Evolutionary conservation across 2,888 invertebrate genomes (phyloP).

Genomic region (Clistopyga incitator): DNA sequence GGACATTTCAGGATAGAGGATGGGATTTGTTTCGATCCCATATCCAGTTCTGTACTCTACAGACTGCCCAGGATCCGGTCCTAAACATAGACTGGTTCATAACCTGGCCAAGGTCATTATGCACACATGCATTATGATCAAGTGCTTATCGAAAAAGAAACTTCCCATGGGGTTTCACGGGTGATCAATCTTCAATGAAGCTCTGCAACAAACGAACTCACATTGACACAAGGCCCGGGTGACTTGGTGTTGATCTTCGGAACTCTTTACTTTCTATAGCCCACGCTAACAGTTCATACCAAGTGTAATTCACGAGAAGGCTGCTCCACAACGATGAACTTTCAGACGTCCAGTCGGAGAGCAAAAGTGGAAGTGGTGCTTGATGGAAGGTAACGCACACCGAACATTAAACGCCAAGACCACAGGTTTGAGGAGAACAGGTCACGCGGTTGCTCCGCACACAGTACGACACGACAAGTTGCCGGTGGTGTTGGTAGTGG

Average conservation of each 20-base stretch:
- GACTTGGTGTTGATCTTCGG: conserved; percentile 8
- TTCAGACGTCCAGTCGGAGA: conserved; percentile 2
- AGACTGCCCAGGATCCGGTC: too few species aligned
- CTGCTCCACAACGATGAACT: conserved; percentile 13
- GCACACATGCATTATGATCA: too few species aligned
- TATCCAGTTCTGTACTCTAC: too few species aligned
- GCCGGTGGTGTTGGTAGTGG: conserved; percentile 25
- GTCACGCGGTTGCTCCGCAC: conserved; percentile 40
- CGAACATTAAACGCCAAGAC: conserved; percentile 44
- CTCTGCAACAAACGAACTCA: not conserved
- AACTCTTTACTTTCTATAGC: not conserved
- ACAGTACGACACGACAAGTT: conserved; percentile 57
- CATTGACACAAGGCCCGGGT: not conserved
- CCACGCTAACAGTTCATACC: not conserved
- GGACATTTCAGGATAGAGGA: too few species aligned
- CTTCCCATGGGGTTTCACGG: not conserved
- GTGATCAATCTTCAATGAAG: not conserved
- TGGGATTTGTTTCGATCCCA: too few species aligned
- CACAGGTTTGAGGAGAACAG: conserved; percentile 27
- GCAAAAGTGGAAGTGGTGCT: not conserved
- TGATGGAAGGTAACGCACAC: conserved; percentile 6
- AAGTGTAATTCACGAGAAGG: conserved; percentile 16
- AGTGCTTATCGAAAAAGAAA: not conserved
- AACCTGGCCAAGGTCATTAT: too few species aligned
- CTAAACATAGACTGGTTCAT: too few species aligned